Percentiles rank a stretch among this genome's conserved stretches.
These are phyloP conservation scores for Ephialtes manifestator DNA, from an alignment of 2,888 invertebrate genomes.

Conservation along the genomic window DNA sequence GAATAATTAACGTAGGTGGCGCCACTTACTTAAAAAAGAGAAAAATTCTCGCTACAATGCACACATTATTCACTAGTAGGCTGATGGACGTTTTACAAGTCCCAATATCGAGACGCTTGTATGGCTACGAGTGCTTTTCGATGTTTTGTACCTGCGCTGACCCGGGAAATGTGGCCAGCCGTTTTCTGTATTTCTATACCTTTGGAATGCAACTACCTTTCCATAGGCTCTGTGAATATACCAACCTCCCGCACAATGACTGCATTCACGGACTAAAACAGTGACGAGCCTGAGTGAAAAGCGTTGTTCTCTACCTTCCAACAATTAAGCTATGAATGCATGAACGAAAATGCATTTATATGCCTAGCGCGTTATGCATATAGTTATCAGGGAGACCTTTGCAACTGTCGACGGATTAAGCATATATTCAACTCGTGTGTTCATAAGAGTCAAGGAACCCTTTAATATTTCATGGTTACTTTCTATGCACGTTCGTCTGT, in stretches of 20 bases:
- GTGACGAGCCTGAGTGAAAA: conserved; percentile 63
- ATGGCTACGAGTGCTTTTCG: conserved; percentile 55
- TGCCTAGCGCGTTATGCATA: conserved; percentile 2
- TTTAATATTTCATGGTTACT: not conserved
- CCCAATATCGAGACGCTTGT: conserved; percentile 34
- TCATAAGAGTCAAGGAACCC: not conserved
- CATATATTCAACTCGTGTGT: conserved; percentile 12
- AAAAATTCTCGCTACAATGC: not conserved
- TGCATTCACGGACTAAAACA: conserved; percentile 47
- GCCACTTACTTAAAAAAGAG: not conserved
- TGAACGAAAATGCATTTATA: conserved; percentile 40
- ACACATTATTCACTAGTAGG: not conserved
- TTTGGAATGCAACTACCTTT: conserved; percentile 32
- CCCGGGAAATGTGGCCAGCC: conserved; percentile 46
- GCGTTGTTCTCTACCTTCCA: conserved; percentile 55
- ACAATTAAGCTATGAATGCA: conserved; percentile 61
- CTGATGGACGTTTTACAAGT: not conserved
- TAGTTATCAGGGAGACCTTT: conserved; percentile 17
- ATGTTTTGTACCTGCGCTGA: conserved; percentile 48
- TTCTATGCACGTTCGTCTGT: not conserved
- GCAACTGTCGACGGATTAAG: conserved; percentile 18
- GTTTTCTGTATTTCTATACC: conserved; percentile 37
- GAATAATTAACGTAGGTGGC: conserved; percentile 36
- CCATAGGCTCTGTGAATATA: conserved; percentile 18
- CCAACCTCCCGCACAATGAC: conserved; percentile 23